phyloP scores from a whole-genome alignment of 2,888 invertebrate genomes.

The Orchesella flavescens region DNA sequence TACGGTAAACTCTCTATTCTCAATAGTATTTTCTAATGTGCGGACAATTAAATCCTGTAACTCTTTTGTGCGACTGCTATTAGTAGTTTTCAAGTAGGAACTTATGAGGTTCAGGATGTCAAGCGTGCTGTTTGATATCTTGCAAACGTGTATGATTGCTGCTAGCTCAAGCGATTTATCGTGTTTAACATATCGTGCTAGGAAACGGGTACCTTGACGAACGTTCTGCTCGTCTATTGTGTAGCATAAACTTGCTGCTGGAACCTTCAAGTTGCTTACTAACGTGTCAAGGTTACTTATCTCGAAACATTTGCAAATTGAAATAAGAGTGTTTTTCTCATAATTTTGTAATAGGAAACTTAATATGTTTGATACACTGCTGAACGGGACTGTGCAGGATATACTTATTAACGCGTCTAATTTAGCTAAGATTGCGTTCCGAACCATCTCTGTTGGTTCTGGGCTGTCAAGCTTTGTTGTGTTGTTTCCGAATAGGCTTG shows the following conservation, averaged over 20 bases:
- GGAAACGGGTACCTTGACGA: background rate
- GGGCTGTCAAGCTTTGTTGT: constrained; percentile 25
- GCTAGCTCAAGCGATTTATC: background rate
- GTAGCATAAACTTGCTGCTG: background rate
- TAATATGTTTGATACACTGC: background rate
- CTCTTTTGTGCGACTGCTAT: background rate
- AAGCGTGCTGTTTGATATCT: background rate
- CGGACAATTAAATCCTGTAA: constrained; percentile 19
- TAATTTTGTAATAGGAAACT: background rate
- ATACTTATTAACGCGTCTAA: constrained; percentile 9
- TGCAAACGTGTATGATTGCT: background rate
- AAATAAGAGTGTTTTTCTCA: background rate
- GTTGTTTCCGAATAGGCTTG: constrained; percentile 22
- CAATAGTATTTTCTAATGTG: background rate
- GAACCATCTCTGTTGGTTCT: constrained; percentile 19
- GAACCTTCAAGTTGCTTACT: constrained; percentile 5
- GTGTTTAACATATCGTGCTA: background rate
- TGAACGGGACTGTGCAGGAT: background rate
- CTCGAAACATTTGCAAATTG: constrained; percentile 18
- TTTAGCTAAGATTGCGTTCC: constrained; percentile 22
- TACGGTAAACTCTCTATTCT: constrained; percentile 23
- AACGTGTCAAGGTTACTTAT: background rate
- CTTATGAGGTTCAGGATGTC: constrained; percentile 1
- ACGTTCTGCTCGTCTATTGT: background rate
- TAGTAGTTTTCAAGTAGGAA: background rate